phyloP scores from a whole-genome alignment of 2,113 vertebrate genomes.

The Motacilla tschutschensis region DNA sequence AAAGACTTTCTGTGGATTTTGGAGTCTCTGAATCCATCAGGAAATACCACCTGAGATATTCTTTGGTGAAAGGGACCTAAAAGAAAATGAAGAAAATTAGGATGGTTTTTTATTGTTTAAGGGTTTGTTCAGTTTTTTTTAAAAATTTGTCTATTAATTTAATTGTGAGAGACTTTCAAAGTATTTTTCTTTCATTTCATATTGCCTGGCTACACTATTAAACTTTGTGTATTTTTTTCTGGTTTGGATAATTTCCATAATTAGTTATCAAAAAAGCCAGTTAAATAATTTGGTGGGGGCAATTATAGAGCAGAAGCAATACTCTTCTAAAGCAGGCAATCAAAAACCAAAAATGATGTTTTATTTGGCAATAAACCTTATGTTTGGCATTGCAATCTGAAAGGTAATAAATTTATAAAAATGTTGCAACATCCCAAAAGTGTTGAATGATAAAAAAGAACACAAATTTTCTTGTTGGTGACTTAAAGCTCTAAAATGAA shows the following conservation, averaged over 20 bases:
- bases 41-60: neutral
- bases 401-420: constrained; percentile 70
- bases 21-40: neutral
- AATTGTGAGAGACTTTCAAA: constrained; percentile 24
- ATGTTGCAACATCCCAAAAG: constrained; percentile 40
- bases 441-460: constrained; percentile 67
- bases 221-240: constrained; percentile 41
- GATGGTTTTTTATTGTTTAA: neutral
- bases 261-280: constrained; percentile 69
- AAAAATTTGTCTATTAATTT: neutral
- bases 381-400: constrained; percentile 63
- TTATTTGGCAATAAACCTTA: constrained; percentile 76
- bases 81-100: neutral
- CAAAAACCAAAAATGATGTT: constrained; percentile 57
- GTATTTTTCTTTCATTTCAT: constrained; percentile 1
- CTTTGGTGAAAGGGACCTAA: neutral
- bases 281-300: constrained; percentile 65
- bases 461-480: constrained; percentile 31
- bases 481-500: constrained; percentile 37
- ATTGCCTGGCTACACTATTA: constrained; percentile 16
- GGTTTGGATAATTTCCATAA: constrained; percentile 64
- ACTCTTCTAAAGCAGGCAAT: constrained; percentile 56
- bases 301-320: constrained; percentile 64
- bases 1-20: neutral
- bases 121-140: neutral